A percentile compares a stretch with the other conserved stretches of the same genome.
phyloP scores from a whole-genome alignment of 2,113 vertebrate species.

The Lathamus discolor region DNA sequence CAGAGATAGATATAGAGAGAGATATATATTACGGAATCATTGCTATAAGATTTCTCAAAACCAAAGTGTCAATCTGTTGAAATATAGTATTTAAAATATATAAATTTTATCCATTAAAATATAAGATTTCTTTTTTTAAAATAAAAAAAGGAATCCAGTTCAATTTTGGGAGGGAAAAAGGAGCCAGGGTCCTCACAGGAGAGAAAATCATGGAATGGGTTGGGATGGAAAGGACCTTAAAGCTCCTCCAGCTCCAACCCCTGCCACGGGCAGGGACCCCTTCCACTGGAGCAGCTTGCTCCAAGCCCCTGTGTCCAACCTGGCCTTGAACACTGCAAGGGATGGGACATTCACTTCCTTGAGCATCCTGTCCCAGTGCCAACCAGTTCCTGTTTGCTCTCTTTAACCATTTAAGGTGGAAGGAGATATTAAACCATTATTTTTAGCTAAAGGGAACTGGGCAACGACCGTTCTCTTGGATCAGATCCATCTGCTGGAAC shows the following conservation, averaged over 20 bases:
- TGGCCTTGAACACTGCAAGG: background rate
- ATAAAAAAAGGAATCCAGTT: constrained; percentile 65
- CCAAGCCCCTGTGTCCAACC: background rate
- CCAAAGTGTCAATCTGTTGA: constrained; percentile 57
- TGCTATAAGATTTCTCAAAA: constrained; percentile 55
- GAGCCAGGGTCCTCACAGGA: constrained; percentile 26
- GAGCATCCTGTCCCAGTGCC: background rate
- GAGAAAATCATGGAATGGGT: background rate
- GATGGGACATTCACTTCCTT: background rate
- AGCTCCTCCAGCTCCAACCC: background rate
- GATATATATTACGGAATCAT: constrained; percentile 43
- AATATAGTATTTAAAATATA: constrained; percentile 77
- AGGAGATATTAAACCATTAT: background rate
- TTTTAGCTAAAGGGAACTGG: background rate
- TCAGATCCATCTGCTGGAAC: background rate
- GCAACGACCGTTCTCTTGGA: background rate
- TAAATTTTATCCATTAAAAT: constrained; percentile 78
- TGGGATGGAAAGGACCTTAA: background rate
- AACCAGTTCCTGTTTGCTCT: background rate
- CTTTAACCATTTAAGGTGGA: background rate
- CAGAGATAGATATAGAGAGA: background rate
- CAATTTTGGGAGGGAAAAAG: background rate
- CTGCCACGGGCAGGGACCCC: background rate
- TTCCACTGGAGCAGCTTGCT: background rate
- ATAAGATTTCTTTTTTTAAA: constrained; percentile 68